A percentile compares a stretch with the other conserved stretches of the same genome.
These are phyloP conservation scores for Erpornis zantholeuca DNA, from an alignment of 2,113 vertebrate species.

Conservation along the genomic window DNA sequence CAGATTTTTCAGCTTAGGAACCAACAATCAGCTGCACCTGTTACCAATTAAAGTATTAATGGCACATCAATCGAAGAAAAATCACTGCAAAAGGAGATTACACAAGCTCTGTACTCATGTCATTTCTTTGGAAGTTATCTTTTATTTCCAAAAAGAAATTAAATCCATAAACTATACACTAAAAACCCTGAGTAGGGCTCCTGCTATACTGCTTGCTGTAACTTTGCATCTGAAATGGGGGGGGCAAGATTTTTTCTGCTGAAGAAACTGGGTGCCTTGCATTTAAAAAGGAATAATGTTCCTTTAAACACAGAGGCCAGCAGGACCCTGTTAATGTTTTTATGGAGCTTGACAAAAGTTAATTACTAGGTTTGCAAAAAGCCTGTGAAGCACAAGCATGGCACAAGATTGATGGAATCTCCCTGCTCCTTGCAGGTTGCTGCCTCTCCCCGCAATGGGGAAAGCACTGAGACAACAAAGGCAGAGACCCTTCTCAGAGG, in stretches of 20 bases:
- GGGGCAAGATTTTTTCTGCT: background rate
- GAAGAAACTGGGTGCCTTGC: conserved; percentile 17
- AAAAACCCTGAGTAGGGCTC: conserved; percentile 15
- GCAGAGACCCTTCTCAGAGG: background rate
- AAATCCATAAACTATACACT: conserved; percentile 66
- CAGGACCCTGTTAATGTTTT: conserved; percentile 65
- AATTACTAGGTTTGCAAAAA: conserved; percentile 67
- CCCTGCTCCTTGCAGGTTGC: background rate
- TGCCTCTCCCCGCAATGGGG: background rate
- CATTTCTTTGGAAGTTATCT: conserved; percentile 73
- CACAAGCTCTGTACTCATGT: conserved; percentile 68
- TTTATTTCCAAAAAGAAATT: conserved; percentile 75
- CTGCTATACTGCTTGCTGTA: background rate
- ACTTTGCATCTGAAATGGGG: conserved; percentile 12
- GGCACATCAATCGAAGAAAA: conserved; percentile 82
- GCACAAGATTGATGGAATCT: conserved; percentile 39
- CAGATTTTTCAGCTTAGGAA: conserved; percentile 79
- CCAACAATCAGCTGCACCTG: conserved; percentile 84
- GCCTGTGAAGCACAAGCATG: background rate
- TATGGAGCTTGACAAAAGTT: conserved; percentile 69
- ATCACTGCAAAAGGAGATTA: conserved; percentile 75
- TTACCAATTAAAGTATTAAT: conserved; percentile 88
- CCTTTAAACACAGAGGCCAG: conserved; percentile 48
- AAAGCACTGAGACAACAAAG: background rate
- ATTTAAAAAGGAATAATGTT: conserved; percentile 62